phyloP scores from a whole-genome alignment of 2,888 invertebrate species.

The Tortrix viridana region DNA sequence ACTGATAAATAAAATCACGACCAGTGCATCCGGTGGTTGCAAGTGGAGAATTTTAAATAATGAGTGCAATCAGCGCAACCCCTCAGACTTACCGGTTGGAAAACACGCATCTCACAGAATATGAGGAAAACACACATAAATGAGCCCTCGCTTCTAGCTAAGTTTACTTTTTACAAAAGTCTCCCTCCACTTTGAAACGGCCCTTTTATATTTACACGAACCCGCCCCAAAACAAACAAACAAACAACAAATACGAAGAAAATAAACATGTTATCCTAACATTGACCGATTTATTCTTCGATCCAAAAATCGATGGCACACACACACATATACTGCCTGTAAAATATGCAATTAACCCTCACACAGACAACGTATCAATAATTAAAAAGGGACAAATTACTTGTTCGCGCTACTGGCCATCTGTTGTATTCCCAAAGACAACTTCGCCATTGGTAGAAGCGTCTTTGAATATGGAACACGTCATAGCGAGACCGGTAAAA shows the following conservation, averaged over 20 bases:
- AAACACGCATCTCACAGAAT: no score
- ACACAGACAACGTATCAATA: slow-evolving; percentile 58
- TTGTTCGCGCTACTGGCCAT: slow-evolving; percentile 53
- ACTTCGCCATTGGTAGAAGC: slow-evolving; percentile 51
- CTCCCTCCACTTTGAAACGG: neutral
- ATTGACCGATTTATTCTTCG: slow-evolving; percentile 55
- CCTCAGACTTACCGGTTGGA: no score
- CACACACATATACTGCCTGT: slow-evolving; percentile 29
- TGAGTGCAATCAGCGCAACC: no score
- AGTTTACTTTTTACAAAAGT: no score
- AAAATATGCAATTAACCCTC: slow-evolving; percentile 43
- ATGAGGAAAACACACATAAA: no score
- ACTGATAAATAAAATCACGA: no score
- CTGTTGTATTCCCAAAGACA: slow-evolving; percentile 59
- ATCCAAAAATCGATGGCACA: slow-evolving; percentile 49
- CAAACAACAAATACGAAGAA: slow-evolving; percentile 39
- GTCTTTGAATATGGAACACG: slow-evolving; percentile 69
- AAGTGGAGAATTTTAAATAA: no score
- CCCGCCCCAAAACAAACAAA: slow-evolving; percentile 31
- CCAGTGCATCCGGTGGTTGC: no score
- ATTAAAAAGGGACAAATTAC: slow-evolving; percentile 65
- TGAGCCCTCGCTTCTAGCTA: no score
- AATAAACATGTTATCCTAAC: slow-evolving; percentile 49
- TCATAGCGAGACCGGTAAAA: slow-evolving; percentile 63
- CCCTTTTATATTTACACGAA: slow-evolving; percentile 9